Evolutionary conservation across 2,797 vertebrate genomes (phyloP).

Genomic region (Melanogrammus aeglefinus): DNA sequence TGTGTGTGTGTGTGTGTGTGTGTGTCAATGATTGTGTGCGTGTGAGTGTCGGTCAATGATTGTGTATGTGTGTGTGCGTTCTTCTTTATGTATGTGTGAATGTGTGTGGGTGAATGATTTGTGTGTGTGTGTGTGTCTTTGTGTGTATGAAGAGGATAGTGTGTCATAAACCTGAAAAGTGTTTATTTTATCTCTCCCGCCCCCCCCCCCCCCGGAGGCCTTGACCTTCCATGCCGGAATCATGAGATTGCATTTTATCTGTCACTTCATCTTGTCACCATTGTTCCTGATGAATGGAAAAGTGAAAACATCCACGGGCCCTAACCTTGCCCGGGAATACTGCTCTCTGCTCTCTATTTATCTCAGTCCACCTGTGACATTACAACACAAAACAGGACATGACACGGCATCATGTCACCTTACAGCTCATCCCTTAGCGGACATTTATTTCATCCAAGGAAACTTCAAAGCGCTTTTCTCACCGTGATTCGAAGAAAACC

Average conservation of each 20-base stretch:
- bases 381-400: no score
- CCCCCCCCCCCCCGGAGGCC: background rate
- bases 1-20: background rate
- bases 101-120: conserved; percentile 9
- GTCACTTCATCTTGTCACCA: conserved; percentile 5
- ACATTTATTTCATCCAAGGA: no score
- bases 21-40: conserved; percentile 20
- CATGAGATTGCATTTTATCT: conserved; percentile 15
- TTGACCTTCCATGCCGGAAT: conserved; percentile 24
- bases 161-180: background rate
- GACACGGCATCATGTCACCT: no score
- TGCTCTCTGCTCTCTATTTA: background rate
- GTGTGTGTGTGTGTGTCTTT: background rate
- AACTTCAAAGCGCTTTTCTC: no score
- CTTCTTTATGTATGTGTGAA: background rate
- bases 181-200: background rate
- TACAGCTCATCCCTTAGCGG: no score
- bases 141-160: background rate
- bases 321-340: background rate
- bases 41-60: background rate
- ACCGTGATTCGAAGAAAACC: no score
- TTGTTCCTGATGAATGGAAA: background rate
- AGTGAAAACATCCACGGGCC: background rate
- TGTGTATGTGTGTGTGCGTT: background rate
- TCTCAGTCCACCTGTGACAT: background rate